A percentile compares a stretch with the other conserved stretches of the same genome.
Conservation (phyloP, 2,888 invertebrate species). For the Lasioglossum pauxillum region DNA sequence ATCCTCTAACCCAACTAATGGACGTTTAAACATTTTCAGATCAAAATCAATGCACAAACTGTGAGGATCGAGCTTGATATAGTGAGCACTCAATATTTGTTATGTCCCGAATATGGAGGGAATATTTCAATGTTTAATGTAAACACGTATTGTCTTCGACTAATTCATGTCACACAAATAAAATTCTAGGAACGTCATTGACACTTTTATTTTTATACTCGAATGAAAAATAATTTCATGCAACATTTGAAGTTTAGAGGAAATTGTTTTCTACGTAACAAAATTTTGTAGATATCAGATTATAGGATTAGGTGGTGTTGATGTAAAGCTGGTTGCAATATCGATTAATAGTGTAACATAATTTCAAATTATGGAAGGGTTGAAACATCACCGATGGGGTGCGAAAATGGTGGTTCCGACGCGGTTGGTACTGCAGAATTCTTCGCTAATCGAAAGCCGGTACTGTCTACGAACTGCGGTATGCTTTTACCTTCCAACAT, state of each 20-base stretch:
- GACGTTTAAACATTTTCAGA: neutral
- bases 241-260: neutral
- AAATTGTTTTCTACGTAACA: neutral
- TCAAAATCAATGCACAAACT: neutral
- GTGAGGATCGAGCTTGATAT: neutral
- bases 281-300: neutral
- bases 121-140: neutral
- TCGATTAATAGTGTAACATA: neutral
- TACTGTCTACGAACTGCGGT: neutral
- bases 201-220: neutral
- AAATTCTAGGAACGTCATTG: neutral
- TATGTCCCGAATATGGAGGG: neutral
- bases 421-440: conserved; percentile 1
- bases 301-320: neutral
- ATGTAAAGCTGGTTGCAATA: neutral
- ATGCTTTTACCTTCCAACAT: conserved; percentile 3
- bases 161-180: neutral
- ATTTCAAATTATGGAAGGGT: neutral
- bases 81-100: neutral
- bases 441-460: conserved; percentile 7
- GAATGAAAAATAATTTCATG: neutral
- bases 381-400: neutral
- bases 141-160: neutral
- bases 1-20: neutral
- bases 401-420: neutral